These are phyloP conservation scores for Etia nguti DNA, from an alignment of 2,113 vertebrate genomes.

Conservation along the genomic window DNA sequence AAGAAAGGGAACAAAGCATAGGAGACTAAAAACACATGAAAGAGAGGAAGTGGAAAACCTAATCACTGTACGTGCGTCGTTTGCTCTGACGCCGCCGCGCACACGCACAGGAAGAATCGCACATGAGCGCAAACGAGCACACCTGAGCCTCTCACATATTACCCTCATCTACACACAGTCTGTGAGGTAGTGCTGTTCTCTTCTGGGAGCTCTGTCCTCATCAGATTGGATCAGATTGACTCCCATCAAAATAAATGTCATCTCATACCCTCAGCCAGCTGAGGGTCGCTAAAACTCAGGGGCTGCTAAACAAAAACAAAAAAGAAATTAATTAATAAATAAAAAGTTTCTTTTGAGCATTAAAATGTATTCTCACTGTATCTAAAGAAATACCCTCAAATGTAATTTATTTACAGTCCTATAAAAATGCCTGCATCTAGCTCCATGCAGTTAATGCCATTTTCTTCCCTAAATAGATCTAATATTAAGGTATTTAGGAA, in stretches of 20 bases:
- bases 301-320: not conserved
- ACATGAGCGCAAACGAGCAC: not conserved
- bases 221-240: not conserved
- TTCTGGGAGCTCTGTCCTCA: not conserved
- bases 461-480: not conserved
- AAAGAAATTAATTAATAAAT: accelerated
- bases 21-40: constrained; percentile 74
- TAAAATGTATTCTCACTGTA: not conserved
- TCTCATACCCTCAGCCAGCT: not conserved
- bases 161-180: not conserved
- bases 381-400: accelerated
- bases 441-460: accelerated
- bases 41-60: constrained; percentile 57
- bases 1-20: constrained; percentile 73
- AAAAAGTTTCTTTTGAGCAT: not conserved
- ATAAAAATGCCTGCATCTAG: not conserved
- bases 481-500: not conserved
- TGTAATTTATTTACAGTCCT: not conserved
- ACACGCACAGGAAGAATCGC: not conserved
- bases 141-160: constrained; percentile 22
- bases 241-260: not conserved
- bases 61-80: constrained; percentile 48
- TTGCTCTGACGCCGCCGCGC: not conserved
- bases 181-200: not conserved
- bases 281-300: not conserved